Conservation (phyloP, 2,797 vertebrate species). For the Podargus strigoides region DNA sequence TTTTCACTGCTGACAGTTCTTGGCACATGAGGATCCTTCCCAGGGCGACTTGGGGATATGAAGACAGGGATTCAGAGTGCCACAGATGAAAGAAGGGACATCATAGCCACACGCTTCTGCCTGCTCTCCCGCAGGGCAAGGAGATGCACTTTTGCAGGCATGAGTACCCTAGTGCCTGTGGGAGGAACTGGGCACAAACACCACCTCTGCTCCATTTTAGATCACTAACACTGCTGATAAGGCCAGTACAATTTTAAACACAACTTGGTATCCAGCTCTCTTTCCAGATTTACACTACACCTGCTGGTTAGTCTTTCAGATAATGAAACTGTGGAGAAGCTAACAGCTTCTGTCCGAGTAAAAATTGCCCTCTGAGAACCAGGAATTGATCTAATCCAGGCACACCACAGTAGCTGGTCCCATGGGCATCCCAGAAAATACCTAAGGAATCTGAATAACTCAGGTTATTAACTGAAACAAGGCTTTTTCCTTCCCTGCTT, state of each 20-base stretch:
- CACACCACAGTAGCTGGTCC: not conserved
- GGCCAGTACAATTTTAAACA: not conserved
- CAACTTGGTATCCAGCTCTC: not conserved
- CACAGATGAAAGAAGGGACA: not conserved
- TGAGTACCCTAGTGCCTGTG: not conserved
- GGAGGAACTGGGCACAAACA: not conserved
- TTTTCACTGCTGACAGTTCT: not conserved
- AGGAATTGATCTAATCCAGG: not conserved
- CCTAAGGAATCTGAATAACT: not conserved
- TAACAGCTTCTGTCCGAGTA: not conserved
- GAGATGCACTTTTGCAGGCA: not conserved
- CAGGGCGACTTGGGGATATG: not conserved
- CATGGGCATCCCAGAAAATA: not conserved
- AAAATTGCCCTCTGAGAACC: not conserved
- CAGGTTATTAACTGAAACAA: not conserved
- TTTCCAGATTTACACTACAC: not conserved
- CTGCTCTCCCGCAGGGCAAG: not conserved
- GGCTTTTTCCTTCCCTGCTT: not conserved
- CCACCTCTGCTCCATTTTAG: not conserved
- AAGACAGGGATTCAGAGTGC: not conserved
- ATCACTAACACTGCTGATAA: not conserved
- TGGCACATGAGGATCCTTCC: fast-evolving
- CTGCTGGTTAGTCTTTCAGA: not conserved
- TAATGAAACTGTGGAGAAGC: not conserved
- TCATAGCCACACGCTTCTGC: not conserved